A percentile compares a stretch with the other conserved stretches of the same genome.
Evolutionary conservation across 1,140 invertebrate genomes (phyloP).

Genomic region (Panagrolaimus sp.): DNA sequence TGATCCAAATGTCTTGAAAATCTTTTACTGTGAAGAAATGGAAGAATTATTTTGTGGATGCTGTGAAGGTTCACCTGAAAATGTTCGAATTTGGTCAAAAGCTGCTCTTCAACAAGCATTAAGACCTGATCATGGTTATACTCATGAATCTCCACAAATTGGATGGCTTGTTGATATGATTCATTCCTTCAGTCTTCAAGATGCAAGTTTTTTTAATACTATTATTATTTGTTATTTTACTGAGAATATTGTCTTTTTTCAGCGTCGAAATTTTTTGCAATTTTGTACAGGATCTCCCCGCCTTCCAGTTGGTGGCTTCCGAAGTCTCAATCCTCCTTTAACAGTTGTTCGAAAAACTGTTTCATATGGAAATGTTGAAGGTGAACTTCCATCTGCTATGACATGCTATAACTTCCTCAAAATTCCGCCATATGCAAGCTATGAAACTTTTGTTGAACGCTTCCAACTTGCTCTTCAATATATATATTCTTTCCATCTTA

Average conservation of each 20-base stretch:
- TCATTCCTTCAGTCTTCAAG: conserved; percentile 76
- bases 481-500: conserved; percentile 75
- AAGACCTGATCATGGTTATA: conserved; percentile 69
- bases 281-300: conserved; percentile 96
- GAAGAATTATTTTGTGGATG: conserved; percentile 93
- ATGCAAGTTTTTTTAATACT: conserved; percentile 61
- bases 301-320: conserved; percentile 95
- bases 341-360: conserved; percentile 74
- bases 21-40: conserved; percentile 94
- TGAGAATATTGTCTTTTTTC: conserved; percentile 21
- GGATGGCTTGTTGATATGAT: conserved; percentile 88
- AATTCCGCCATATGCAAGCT: conserved; percentile 86
- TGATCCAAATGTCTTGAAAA: conserved; percentile 74
- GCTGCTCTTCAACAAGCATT: conserved; percentile 42
- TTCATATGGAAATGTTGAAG: conserved; percentile 77
- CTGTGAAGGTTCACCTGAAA: conserved; percentile 33
- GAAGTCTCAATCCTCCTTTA: conserved; percentile 83
- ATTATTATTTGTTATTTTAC: conserved; percentile 1
- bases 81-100: conserved; percentile 40
- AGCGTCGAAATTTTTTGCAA: conserved; percentile 90
- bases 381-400: conserved; percentile 97
- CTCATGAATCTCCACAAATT: conserved; percentile 85
- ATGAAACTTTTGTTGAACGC: conserved; percentile 43
- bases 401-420: conserved; percentile 99
- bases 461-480: conserved; percentile 70